Conservation (phyloP, 2,888 invertebrate species). For the Limenitis camilla region DNA sequence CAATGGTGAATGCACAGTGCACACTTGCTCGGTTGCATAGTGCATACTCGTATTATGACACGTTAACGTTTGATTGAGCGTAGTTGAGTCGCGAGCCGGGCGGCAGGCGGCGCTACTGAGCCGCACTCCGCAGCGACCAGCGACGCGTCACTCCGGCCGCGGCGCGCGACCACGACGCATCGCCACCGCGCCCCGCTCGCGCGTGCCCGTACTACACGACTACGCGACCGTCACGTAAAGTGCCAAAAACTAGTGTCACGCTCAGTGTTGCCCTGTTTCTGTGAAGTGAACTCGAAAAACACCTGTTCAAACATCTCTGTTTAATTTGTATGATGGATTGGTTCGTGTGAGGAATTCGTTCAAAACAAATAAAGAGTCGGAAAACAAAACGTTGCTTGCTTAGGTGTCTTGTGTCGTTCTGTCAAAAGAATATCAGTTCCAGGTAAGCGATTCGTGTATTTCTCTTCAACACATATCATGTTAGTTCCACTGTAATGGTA, state of each 20-base stretch:
- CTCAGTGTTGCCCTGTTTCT: constrained; percentile 5
- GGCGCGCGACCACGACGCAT: constrained; percentile 59
- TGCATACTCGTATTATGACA: too few species aligned
- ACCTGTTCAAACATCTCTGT: constrained; percentile 59
- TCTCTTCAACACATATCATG: constrained; percentile 11
- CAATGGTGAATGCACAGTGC: constrained; percentile 13
- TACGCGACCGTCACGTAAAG: constrained; percentile 38
- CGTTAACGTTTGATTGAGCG: constrained; percentile 50
- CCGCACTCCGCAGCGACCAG: too few species aligned
- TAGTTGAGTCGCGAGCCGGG: constrained; percentile 5
- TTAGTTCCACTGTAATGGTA: neutral
- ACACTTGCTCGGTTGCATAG: constrained; percentile 10
- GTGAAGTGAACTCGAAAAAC: constrained; percentile 28
- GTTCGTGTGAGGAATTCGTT: constrained; percentile 56
- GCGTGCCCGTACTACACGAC: constrained; percentile 25
- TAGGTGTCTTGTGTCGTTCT: constrained; percentile 42
- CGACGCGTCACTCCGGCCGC: constrained; percentile 70
- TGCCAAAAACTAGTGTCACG: constrained; percentile 48
- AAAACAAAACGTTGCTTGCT: constrained; percentile 67
- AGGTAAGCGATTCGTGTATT: constrained; percentile 16
- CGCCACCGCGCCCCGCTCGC: constrained; percentile 38
- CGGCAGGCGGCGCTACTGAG: constrained; percentile 4
- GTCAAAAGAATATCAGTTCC: constrained; percentile 14
- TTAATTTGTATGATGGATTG: constrained; percentile 55
- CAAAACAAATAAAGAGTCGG: constrained; percentile 61